These are phyloP conservation scores for Tipula vernalis DNA, from an alignment of 2,888 invertebrate genomes.

Conservation along the genomic window DNA sequence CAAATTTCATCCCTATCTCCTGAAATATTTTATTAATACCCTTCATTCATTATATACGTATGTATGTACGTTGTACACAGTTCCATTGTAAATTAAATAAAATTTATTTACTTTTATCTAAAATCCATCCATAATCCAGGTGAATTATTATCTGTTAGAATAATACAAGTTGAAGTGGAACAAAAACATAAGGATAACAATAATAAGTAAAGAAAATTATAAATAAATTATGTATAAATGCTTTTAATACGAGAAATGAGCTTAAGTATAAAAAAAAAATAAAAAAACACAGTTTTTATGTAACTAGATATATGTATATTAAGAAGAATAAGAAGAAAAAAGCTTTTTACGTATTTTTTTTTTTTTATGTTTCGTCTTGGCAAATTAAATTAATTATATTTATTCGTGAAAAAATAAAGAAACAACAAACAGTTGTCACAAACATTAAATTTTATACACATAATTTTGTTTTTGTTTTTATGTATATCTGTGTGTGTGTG, in stretches of 20 bases:
- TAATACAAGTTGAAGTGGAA: not conserved
- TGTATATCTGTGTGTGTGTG: not conserved
- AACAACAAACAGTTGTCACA: not conserved
- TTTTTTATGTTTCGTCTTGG: not conserved
- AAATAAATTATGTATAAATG: not conserved
- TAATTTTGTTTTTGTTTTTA: too few species aligned
- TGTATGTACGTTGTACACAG: too few species aligned
- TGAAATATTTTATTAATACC: not conserved
- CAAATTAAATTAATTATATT: not conserved
- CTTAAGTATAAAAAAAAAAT: not conserved
- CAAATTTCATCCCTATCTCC: not conserved
- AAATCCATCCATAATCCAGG: constrained; percentile 4
- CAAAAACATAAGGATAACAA: not conserved
- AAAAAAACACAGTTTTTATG: not conserved
- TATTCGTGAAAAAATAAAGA: not conserved
- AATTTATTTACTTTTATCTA: not conserved
- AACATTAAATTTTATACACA: not conserved
- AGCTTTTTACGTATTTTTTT: not conserved
- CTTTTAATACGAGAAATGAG: not conserved
- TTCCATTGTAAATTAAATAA: not conserved
- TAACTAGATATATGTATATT: not conserved
- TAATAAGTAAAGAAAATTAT: not conserved
- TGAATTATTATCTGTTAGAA: not conserved
- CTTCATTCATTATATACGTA: not conserved
- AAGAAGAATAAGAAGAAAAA: not conserved